Evolutionary conservation across 2,113 vertebrate species (phyloP).

Genomic region (Camelus bactrianus): DNA sequence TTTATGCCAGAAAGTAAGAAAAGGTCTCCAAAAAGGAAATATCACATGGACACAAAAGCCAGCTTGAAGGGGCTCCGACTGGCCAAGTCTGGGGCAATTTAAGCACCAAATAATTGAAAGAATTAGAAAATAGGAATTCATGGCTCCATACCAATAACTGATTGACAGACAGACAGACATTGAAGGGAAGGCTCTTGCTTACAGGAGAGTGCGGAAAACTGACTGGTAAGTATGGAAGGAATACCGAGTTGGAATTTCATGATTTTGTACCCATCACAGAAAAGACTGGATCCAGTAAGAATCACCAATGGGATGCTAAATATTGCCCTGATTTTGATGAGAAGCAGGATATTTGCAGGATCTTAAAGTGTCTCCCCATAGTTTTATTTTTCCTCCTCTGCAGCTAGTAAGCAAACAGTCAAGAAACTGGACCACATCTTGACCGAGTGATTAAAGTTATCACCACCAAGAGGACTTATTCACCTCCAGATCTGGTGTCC

Average conservation of each 20-base stretch:
- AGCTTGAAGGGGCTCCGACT: neutral
- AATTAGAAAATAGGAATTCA: neutral
- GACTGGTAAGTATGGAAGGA: neutral
- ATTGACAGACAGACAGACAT: neutral
- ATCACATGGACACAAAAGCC: neutral
- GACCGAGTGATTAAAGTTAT: neutral
- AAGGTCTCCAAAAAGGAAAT: neutral
- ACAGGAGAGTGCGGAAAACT: neutral
- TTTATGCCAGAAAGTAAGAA: neutral
- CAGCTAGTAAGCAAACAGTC: neutral
- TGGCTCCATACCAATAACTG: neutral
- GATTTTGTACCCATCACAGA: neutral
- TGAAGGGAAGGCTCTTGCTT: neutral
- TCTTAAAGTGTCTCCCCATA: neutral
- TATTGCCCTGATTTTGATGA: neutral
- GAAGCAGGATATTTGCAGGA: neutral
- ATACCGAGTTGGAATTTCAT: neutral
- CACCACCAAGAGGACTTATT: neutral
- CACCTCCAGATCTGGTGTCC: neutral
- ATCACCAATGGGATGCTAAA: neutral
- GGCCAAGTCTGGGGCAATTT: neutral
- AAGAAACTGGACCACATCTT: neutral
- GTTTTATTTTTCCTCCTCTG: neutral
- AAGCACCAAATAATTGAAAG: neutral
- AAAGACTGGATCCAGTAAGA: neutral